Conservation (phyloP, 2,113 vertebrate genomes). For the Eurypyga helias region DNA sequence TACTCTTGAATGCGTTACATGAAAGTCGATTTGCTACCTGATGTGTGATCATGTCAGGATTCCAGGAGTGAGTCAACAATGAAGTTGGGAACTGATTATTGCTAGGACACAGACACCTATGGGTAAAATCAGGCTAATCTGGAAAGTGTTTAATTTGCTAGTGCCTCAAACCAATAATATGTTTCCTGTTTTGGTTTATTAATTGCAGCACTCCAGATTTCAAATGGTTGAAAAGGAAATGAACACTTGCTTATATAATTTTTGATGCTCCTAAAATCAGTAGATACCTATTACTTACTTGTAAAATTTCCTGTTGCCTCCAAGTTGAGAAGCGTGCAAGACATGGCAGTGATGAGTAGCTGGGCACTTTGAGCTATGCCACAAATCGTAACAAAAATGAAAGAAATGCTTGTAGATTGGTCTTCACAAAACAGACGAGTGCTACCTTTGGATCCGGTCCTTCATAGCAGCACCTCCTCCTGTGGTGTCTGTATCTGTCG, state of each 20-base stretch:
- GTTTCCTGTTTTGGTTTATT: not conserved
- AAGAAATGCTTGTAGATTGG: not conserved
- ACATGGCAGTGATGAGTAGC: not conserved
- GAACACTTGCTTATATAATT: accelerated
- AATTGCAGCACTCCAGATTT: not conserved
- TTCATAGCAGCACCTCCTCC: not conserved
- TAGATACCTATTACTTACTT: not conserved
- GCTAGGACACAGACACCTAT: not conserved
- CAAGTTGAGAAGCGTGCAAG: not conserved
- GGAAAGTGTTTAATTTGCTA: not conserved
- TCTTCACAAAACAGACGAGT: too few species aligned
- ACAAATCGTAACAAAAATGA: not conserved
- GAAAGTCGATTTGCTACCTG: not conserved
- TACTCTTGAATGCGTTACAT: not conserved
- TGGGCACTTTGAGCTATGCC: not conserved
- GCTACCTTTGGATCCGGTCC: not conserved
- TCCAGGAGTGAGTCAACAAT: not conserved
- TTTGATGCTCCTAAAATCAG: not conserved
- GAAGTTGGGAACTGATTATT: not conserved
- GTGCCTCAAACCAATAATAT: not conserved
- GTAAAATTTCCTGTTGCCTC: not conserved
- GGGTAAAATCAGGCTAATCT: not conserved
- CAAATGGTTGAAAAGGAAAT: not conserved
- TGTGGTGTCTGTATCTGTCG: not conserved
- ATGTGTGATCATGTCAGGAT: not conserved